Base-by-base conservation (phyloP, 2,113 vertebrate species). In the Oreochromis spilurus region DNA sequence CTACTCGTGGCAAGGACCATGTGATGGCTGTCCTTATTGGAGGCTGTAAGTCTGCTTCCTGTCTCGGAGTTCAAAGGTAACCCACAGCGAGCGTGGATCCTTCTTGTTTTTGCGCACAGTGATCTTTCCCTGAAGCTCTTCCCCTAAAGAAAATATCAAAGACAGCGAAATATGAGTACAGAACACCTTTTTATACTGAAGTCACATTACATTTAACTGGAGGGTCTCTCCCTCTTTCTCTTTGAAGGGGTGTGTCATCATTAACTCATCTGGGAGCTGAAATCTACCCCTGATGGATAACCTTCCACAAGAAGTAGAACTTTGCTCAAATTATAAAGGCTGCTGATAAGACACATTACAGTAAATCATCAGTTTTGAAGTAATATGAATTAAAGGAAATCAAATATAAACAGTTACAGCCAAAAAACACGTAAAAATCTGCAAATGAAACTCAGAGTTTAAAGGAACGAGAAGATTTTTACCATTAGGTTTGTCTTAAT, bases 1-100 rank as follows among this genome's bases (percentile, higher is more conserved):
- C 40, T 29, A 48, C 24, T 21, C 3, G 8, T 38, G 29, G 4
- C 24, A 21, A 17, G 45, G 0, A 3, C 19, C 9, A 14, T 2
- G 11, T 58, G 21, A 36, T 2, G 1, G 80, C 5, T 9, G 70
- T 29, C 4, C 16, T 95, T 90, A 99, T 89, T 98, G 97, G 4
- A 99, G 95, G 86, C 93, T 94, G 50, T 99, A 99, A 3, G 95
- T 98, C 83, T 97, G 97, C 87, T 97, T 97, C 1, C 67, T 85
- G 72, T 96, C 96, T 77, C 93, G 94, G 78, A 99, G 70, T 1
- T 91, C 93, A 21, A 99, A 93, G 5, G 95, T 97, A 90, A 99
- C 95, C 4, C 97, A 90, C 83, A 99, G 97, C 1, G 98, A 97
- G 2, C 98, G 97, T 0, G 98, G 98, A 91, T 99, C 98, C 90